Evolutionary conservation across 64 coral and sea anemone species (phyloP).

Genomic region (Platygyra sinensis): DNA sequence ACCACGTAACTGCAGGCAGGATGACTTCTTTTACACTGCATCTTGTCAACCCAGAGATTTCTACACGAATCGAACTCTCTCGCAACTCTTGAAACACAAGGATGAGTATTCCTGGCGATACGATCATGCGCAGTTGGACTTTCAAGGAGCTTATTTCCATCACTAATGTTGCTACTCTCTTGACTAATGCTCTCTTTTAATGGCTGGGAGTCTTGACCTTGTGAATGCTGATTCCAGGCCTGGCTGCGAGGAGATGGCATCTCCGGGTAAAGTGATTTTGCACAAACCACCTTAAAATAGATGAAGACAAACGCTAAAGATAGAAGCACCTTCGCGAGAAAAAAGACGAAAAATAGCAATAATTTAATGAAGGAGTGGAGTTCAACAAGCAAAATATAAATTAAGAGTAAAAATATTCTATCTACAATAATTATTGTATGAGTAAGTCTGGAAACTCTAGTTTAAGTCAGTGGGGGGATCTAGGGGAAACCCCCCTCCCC

Average conservation of each 20-base stretch:
- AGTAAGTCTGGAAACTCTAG: no score
- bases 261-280: not conserved
- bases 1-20: not conserved
- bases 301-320: not conserved
- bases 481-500: no score
- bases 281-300: not conserved
- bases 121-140: not conserved
- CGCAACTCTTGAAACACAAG: not conserved
- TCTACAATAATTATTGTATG: no score
- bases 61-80: not conserved
- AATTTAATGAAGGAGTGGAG: not conserved
- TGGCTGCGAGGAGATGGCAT: not conserved
- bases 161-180: not conserved
- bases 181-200: not conserved
- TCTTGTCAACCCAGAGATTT: not conserved
- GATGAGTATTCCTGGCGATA: not conserved
- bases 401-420: no score
- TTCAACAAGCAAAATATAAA: not conserved
- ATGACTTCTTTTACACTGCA: not conserved
- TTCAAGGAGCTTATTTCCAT: not conserved
- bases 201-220: not conserved
- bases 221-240: not conserved
- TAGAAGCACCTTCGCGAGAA: not conserved
- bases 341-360: not conserved
- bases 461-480: no score